Evolutionary conservation across 2,888 invertebrate genomes (phyloP), one percentile per base, ranked within the genome.

Genomic region (Abrostola tripartita): DNA sequence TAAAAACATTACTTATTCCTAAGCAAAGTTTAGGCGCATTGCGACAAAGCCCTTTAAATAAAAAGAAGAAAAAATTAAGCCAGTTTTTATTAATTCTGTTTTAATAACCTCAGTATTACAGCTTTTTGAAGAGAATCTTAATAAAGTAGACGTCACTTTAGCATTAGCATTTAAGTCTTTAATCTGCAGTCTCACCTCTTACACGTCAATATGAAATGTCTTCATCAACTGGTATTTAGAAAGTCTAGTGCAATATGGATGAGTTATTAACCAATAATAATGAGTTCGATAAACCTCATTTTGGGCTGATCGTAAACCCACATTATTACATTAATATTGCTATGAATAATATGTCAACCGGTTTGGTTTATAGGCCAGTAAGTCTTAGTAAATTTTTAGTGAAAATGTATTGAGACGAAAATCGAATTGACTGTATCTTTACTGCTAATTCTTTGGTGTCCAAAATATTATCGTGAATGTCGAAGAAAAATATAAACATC

Each of bases 361-460:
- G 64, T 76, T 71, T 37, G 5, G 11, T 38, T 47, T 24, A 38
- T 57, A 51, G 54, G 63, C 7, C 47, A 5, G 5, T 24, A 49
- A 10, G 7, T 41, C 12, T 24, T 12, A 49, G 37, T 42, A 49
- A 9, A 42, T 52, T 52, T 51, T 42, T 50, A 14, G 12, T 37
- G 12, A 12, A 57, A 49, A 14, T 36, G 36, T 0, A 51, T 60
- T 47, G 14, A 38, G 35, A 60, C 42, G 59, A 68, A 65, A 62
- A 59, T 61, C 51, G n/a, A 4, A 12, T 36, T 5, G 38, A 47
- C 37, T 35, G 37, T 12, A 5, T 0, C 57, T 40, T 49, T 50
- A 52, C 24, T 47, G 8, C 14, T 14, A 37, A 51, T 6, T 5
- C 41, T 9, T 12, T 11, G 9, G 41, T 35, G 41, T 40, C 24